Conservation (phyloP, 2,797 vertebrate genomes). For the Alca torda region DNA sequence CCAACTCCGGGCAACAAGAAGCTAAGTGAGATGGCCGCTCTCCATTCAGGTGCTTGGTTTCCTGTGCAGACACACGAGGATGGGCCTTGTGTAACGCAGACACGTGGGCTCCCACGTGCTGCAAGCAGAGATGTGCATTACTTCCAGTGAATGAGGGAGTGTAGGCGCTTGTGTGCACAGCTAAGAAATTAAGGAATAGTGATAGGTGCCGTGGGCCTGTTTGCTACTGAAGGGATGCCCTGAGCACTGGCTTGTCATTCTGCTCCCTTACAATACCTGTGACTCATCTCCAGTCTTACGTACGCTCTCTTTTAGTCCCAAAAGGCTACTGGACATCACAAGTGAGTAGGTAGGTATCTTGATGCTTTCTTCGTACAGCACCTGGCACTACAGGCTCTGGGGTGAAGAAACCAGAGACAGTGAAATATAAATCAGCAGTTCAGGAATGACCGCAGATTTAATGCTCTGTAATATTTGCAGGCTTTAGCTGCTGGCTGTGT, state of each 20-base stretch:
- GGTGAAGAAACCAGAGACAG: not conserved
- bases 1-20: not conserved
- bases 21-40: not conserved
- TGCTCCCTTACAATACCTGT: not conserved
- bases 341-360: not conserved
- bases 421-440: not conserved
- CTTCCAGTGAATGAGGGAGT: not conserved
- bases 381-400: not conserved
- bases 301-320: not conserved
- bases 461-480: not conserved
- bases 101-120: not conserved
- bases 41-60: not conserved
- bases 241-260: not conserved
- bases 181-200: not conserved
- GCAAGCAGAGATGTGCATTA: not conserved
- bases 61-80: not conserved
- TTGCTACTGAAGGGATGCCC: not conserved
- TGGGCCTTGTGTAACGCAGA: not conserved
- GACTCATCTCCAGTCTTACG: not conserved
- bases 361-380: not conserved
- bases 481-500: not conserved
- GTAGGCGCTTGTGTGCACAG: not conserved
- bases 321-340: fast-evolving
- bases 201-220: not conserved
- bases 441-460: not conserved